Base-by-base conservation (phyloP, 1,140 invertebrate genomes). In the Rhynchophorus ferrugineus region DNA sequence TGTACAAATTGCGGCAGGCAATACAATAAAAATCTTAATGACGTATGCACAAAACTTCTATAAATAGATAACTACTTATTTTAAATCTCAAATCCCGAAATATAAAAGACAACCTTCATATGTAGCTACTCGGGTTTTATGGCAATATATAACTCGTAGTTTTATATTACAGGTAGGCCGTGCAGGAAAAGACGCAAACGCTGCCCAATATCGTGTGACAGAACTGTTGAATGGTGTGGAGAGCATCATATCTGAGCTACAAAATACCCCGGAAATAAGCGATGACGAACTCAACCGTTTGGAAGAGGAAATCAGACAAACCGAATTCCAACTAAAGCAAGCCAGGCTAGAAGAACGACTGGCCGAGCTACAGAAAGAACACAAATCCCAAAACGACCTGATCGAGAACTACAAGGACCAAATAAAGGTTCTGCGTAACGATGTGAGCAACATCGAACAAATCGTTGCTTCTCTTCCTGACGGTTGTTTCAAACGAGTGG, bases 371-470 rank as follows among this genome's bases (percentile, higher is more conserved):
- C 80, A 79, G 11, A 77, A 82, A 22, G 78, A 84, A 21, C 84
- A 85, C 58, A 85, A 81, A 60, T 75, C 79, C 18, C 87, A 94
- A 69, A 82, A 77, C 24, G 80, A 83, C 56, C 81, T 84, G 74
- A 84, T 95, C 34, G 83, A 87, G 50, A 81, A 85, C 62, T 94
- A 94, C 59, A 80, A 85, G 66, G 79, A 83, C 6, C 89, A 95
- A 66, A 77, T 94, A 17, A 75, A 73, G 11, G 73, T 80, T 54
- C 73, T 96, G 6, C 70, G 77, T 48, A 71, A 69, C 5, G 91
- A 96, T 66, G 92, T 96, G 1, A 77, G 82, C 2, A 97, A 95
- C 71, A 85, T 96, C 36, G 80, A 85, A 60, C 80, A 85, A 18
- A 96, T 98, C 56, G 77, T 81, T 13, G 78, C 84, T 50, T 79